Evolutionary conservation across 2,797 vertebrate genomes (phyloP).

Genomic region (Molossus molossus): DNA sequence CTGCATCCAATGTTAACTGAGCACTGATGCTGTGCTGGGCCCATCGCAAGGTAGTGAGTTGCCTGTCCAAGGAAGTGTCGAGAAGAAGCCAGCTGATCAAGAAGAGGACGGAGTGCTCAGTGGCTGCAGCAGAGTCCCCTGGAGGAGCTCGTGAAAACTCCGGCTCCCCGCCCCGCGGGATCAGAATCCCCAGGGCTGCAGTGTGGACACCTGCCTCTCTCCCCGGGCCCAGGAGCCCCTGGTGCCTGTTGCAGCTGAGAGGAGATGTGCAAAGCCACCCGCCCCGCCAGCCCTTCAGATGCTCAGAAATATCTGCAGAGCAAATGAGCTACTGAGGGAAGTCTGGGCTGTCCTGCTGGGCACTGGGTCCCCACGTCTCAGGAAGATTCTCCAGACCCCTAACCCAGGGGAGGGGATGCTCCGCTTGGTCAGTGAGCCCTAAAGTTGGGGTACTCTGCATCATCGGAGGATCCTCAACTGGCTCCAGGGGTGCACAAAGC

Average conservation of each 20-base stretch:
- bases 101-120: neutral
- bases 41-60: neutral
- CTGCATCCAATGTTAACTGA: neutral
- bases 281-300: neutral
- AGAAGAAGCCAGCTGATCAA: neutral
- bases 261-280: neutral
- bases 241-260: accelerated
- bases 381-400: neutral
- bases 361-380: neutral
- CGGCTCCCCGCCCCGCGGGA: neutral
- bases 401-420: neutral
- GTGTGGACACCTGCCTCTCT: neutral
- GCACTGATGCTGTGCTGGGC: neutral
- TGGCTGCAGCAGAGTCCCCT: neutral
- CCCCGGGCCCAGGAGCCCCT: accelerated
- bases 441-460: neutral
- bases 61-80: neutral
- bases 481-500: neutral
- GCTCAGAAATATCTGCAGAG: neutral
- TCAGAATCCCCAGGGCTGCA: neutral
- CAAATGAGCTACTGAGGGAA: neutral
- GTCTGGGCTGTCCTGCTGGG: neutral
- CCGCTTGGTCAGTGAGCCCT: neutral
- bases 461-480: neutral
- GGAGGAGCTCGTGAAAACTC: neutral